Evolutionary conservation across 2,888 invertebrate species (phyloP), one percentile per base, ranked within the genome.

Genomic region (Prosapia bicincta): DNA sequence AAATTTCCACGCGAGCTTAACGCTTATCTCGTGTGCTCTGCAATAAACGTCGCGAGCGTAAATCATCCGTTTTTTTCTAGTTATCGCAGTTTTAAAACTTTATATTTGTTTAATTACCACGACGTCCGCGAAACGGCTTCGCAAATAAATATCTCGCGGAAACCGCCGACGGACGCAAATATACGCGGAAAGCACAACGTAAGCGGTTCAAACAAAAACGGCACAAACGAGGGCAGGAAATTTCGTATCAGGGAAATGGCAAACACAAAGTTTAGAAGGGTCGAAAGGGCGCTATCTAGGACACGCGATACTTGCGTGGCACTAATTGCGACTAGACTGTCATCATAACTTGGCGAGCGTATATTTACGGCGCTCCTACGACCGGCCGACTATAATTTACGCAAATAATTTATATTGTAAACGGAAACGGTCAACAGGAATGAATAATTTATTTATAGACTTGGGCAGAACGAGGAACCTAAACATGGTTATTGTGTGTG

Each of bases 381-480:
- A 72, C 72, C 72, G 13, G 5, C 66, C 25, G 13, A 32, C 66
- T 30, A 24, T 72, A 72, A 72, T 72, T 72, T 66, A 72, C 72
- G 66, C 72, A 28, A 72, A 66, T 72, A 72, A 66, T 66, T 28
- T 38, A 38, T 38, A 38, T 38, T 38, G 38, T 38, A 38, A 38
- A 38, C 38, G 38, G 38, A 38, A 38, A 38, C 13, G 38, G 38
- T 38, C 38, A 38, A 38, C 38, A 38, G 38, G 38, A 38, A 38
- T 38, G 38, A 38, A 38, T 38, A 38, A 38, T 38, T 38, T 38
- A 38, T 38, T 38, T 38, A 38, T 38, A 38, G 38, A 13, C 38
- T 38, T 38, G 38, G 38, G 38, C 2, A 13, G 15, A 38, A 6
- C 38, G 13, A 38, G 38, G 13, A 38, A 38, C 30, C 30, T 5